Conservation (phyloP, 1,140 invertebrate species). For the Cecropterus lyciades region DNA sequence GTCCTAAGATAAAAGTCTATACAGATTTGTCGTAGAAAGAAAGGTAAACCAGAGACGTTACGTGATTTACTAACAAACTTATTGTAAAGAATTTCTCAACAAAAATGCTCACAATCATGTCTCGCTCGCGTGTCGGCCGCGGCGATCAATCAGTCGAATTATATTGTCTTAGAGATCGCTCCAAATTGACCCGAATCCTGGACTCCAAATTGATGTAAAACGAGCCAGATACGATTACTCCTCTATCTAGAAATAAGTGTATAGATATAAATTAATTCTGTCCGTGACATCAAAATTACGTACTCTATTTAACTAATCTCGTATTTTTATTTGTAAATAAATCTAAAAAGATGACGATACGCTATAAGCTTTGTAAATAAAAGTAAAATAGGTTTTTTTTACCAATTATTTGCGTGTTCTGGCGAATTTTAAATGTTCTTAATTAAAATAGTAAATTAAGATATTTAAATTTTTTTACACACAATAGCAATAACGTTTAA, state of each 20-base stretch:
- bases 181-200: constrained; percentile 65
- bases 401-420: no score
- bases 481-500: no score
- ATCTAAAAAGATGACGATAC: no score
- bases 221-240: constrained; percentile 23
- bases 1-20: background rate
- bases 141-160: constrained; percentile 78
- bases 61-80: constrained; percentile 31
- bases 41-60: background rate
- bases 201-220: constrained; percentile 32
- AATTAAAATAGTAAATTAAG: no score
- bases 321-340: no score
- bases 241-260: constrained; percentile 18
- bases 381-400: no score
- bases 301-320: no score
- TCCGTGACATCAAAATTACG: background rate
- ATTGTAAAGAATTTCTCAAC: constrained; percentile 33
- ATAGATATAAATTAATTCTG: background rate
- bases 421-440: no score
- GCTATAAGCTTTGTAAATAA: no score
- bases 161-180: constrained; percentile 77
- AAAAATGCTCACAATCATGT: constrained; percentile 32
- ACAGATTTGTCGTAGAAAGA: background rate
- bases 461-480: no score
- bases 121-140: constrained; percentile 48